phyloP scores from a whole-genome alignment of 2,888 invertebrate genomes.

The Volucella inanis region DNA sequence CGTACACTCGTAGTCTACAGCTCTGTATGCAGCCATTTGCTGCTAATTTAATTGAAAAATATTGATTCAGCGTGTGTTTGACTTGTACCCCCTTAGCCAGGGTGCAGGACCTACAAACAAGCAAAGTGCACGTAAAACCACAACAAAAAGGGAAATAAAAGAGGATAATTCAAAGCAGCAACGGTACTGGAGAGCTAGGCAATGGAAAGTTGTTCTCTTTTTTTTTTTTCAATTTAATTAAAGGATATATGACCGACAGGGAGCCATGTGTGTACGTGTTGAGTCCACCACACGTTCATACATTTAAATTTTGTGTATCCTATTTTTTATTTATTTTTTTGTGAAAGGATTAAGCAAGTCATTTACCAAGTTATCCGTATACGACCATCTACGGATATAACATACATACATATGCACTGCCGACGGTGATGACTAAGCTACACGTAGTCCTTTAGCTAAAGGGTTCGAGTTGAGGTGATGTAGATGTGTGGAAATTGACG shows the following conservation, averaged over 20 bases:
- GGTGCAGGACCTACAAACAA: constrained; percentile 37
- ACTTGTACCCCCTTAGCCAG: constrained; percentile 36
- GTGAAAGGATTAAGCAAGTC: constrained; percentile 59
- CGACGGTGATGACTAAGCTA: constrained; percentile 65
- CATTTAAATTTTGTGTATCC: constrained; percentile 40
- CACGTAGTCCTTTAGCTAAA: constrained; percentile 11
- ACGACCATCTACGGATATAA: not conserved
- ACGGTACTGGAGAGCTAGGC: constrained; percentile 30
- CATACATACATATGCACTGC: constrained; percentile 11
- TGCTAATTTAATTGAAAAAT: constrained; percentile 74
- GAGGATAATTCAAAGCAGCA: not conserved
- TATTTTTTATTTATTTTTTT: constrained; percentile 40
- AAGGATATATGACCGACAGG: constrained; percentile 52
- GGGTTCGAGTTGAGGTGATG: not conserved
- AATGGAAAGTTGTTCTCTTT: constrained; percentile 34
- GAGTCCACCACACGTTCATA: constrained; percentile 50
- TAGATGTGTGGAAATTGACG: not conserved
- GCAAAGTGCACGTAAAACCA: constrained; percentile 9
- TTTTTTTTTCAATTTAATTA: constrained; percentile 65
- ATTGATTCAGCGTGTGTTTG: constrained; percentile 62
- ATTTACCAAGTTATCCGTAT: constrained; percentile 29
- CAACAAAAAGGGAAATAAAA: not conserved
- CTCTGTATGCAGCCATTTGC: constrained; percentile 38
- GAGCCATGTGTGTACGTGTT: constrained; percentile 48
- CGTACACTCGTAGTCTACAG: constrained; percentile 2